phyloP scores from a whole-genome alignment of 2,888 invertebrate genomes.

The Melanophora roralis region DNA sequence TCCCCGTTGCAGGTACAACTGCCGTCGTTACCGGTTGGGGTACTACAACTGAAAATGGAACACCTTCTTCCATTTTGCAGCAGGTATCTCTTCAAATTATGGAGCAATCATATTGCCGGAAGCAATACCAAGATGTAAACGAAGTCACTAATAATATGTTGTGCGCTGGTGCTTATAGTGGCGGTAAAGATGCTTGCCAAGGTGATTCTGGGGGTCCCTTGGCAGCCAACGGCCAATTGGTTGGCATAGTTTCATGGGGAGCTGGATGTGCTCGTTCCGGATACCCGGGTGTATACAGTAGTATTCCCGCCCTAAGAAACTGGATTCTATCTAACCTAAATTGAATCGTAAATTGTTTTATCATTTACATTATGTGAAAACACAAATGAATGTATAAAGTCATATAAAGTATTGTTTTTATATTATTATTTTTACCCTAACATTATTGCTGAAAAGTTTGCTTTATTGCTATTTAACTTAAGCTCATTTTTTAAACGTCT shows the following conservation, averaged over 20 bases:
- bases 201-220: slow-evolving; percentile 77
- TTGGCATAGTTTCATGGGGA: slow-evolving; percentile 76
- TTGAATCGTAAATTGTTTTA: too few relatives aligned
- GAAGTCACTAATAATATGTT: slow-evolving; percentile 67
- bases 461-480: too few relatives aligned
- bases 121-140: slow-evolving; percentile 65
- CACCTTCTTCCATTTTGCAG: slow-evolving; percentile 53
- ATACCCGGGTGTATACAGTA: slow-evolving; percentile 74
- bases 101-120: slow-evolving; percentile 23
- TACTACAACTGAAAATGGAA: too few relatives aligned
- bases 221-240: slow-evolving; percentile 66
- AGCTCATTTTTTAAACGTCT: too few relatives aligned
- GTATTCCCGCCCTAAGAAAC: slow-evolving; percentile 62
- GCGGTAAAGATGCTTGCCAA: slow-evolving; percentile 73
- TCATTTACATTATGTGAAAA: too few relatives aligned
- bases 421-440: too few relatives aligned
- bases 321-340: too few relatives aligned
- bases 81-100: slow-evolving; percentile 66
- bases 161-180: slow-evolving; percentile 66
- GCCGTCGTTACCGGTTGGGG: too few relatives aligned
- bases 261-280: slow-evolving; percentile 69
- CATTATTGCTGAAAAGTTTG: too few relatives aligned
- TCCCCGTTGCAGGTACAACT: too few relatives aligned
- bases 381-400: too few relatives aligned
- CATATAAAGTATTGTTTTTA: too few relatives aligned